phyloP scores from a whole-genome alignment of 1,140 invertebrate genomes.

The Drosophila rufa region DNA sequence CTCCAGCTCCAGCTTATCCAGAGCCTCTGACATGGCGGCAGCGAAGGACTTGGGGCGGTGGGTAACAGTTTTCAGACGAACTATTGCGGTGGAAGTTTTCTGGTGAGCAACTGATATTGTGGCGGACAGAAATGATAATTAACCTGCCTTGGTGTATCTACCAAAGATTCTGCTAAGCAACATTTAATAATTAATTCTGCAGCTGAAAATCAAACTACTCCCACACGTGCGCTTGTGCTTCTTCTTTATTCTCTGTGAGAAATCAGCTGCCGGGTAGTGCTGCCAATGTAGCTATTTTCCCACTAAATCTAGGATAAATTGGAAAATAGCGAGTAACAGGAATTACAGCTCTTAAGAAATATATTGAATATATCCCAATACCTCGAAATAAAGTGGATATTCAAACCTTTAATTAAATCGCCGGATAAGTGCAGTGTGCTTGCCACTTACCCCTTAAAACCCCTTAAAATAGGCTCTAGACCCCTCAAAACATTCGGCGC shows the following conservation, averaged over 20 bases:
- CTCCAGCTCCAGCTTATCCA: slow-evolving; percentile 70
- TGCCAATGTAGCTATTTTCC: too few relatives aligned
- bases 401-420: too few relatives aligned
- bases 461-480: too few relatives aligned
- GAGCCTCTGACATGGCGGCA: slow-evolving; percentile 77
- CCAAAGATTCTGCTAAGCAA: slow-evolving; percentile 34
- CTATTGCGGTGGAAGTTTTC: slow-evolving; percentile 11
- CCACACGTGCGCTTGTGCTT: slow-evolving; percentile 49
- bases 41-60: slow-evolving; percentile 70
- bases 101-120: background rate
- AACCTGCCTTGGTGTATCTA: slow-evolving; percentile 68
- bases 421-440: too few relatives aligned
- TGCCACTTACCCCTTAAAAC: too few relatives aligned
- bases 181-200: slow-evolving; percentile 43
- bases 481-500: too few relatives aligned
- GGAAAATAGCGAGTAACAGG: too few relatives aligned
- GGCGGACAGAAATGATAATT: slow-evolving; percentile 36
- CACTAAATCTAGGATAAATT: too few relatives aligned
- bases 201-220: background rate
- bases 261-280: slow-evolving; percentile 14
- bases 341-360: too few relatives aligned
- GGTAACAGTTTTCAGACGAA: slow-evolving; percentile 33
- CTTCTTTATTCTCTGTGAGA: background rate
- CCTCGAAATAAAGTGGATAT: too few relatives aligned
- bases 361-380: too few relatives aligned